These are phyloP conservation scores for Heterodera filipjevi DNA, from an alignment of 2,888 invertebrate genomes.

Conservation along the genomic window DNA sequence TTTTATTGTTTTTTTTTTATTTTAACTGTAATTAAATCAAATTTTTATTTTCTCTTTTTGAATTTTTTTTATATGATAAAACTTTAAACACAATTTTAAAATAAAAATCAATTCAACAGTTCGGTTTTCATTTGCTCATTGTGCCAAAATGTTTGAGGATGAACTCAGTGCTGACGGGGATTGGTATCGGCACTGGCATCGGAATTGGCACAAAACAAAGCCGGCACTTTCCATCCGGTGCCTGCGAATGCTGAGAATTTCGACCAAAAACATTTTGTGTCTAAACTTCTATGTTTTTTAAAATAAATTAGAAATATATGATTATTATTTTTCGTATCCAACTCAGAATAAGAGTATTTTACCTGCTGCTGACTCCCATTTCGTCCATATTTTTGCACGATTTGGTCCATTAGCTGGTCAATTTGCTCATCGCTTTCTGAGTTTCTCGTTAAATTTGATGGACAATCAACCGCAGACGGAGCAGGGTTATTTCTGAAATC, in stretches of 20 bases:
- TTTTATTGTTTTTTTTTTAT: too few relatives aligned
- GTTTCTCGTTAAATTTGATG: not conserved
- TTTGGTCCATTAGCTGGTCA: conserved; percentile 10
- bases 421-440: conserved; percentile 6
- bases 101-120: not conserved
- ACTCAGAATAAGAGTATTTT: not conserved
- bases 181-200: conserved; percentile 29
- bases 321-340: too few relatives aligned
- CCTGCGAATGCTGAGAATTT: not conserved
- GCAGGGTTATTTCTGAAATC: too few relatives aligned
- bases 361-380: not conserved
- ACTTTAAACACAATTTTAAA: not conserved
- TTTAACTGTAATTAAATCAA: too few relatives aligned
- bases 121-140: not conserved
- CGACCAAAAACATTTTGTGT: not conserved
- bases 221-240: not conserved
- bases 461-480: not conserved
- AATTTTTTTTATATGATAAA: not conserved
- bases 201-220: conserved; percentile 34
- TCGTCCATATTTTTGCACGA: not conserved
- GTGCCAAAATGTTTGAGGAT: conserved; percentile 33
- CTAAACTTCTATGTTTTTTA: not conserved
- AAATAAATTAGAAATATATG: too few relatives aligned
- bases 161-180: conserved; percentile 36
- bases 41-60: too few relatives aligned